Percentiles rank a stretch among this genome's conserved stretches.
Conservation (phyloP, 1,140 invertebrate genomes). For the Drosophila ananassae region DNA sequence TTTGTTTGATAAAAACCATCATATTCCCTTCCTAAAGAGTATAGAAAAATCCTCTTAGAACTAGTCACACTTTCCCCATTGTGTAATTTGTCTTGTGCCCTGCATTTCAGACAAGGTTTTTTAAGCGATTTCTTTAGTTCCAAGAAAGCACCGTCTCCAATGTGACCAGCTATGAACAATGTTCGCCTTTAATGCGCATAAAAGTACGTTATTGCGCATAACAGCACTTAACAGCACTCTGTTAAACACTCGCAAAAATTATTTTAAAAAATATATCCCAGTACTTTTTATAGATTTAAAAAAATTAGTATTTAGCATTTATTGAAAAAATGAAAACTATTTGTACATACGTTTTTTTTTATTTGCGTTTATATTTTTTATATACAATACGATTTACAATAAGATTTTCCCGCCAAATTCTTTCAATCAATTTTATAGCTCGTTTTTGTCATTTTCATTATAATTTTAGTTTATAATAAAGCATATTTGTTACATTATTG, state of each 20-base stretch:
- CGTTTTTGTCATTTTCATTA: slow-evolving; percentile 40
- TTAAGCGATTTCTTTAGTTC: no score
- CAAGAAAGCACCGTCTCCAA: not conserved
- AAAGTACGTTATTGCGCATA: not conserved
- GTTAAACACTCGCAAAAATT: not conserved
- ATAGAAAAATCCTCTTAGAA: no score
- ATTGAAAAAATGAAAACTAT: not conserved
- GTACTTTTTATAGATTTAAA: not conserved
- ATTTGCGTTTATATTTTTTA: slow-evolving; percentile 78
- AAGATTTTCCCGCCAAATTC: slow-evolving; percentile 48
- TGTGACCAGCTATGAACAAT: not conserved
- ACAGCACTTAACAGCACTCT: not conserved
- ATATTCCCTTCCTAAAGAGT: no score
- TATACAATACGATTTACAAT: slow-evolving; percentile 74
- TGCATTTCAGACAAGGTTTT: no score
- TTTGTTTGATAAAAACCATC: no score
- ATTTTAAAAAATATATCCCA: no score
- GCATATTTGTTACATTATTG: slow-evolving; percentile 57
- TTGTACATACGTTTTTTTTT: slow-evolving; percentile 67
- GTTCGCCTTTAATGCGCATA: not conserved
- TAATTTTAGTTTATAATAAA: slow-evolving; percentile 46
- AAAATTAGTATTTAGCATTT: not conserved
- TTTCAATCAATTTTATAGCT: slow-evolving; percentile 52
- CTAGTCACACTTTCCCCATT: no score
- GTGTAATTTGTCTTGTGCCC: no score